Percentiles rank a stretch among this genome's conserved stretches.
Conservation (phyloP, 2,113 vertebrate species). For the Thinocorus orbignyianus region DNA sequence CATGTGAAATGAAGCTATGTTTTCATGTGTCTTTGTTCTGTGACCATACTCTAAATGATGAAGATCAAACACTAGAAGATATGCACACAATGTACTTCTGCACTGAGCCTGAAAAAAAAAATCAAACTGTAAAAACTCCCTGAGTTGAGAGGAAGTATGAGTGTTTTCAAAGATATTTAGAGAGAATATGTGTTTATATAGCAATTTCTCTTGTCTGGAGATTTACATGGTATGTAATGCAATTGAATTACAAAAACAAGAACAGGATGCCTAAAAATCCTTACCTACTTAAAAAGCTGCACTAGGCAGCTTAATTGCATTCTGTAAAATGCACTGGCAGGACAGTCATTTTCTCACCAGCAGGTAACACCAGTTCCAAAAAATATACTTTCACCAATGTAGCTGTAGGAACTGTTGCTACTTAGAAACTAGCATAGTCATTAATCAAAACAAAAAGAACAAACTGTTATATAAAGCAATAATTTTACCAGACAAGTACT, state of each 20-base stretch:
- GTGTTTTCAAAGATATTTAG: background rate
- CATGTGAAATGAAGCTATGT: background rate
- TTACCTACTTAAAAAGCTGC: background rate
- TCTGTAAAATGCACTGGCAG: background rate
- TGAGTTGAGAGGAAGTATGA: background rate
- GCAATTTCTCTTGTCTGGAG: background rate
- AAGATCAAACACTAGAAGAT: background rate
- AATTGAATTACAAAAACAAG: background rate
- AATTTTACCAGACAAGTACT: conserved; percentile 12
- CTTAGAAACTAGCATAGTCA: background rate
- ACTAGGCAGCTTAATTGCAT: background rate
- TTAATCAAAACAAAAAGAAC: conserved; percentile 40
- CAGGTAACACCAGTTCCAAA: background rate
- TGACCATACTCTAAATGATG: background rate
- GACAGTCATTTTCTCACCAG: conserved; percentile 21
- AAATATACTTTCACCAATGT: background rate
- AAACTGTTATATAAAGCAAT: conserved; percentile 3
- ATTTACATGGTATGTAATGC: background rate
- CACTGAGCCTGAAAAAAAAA: background rate
- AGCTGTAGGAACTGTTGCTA: background rate
- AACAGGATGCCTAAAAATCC: background rate
- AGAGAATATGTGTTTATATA: conserved; percentile 1
- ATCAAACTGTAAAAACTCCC: background rate
- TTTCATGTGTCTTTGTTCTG: background rate
- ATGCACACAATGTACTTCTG: background rate